Conservation (phyloP, 2,113 vertebrate genomes). For the Pelecanoides urinatrix region DNA sequence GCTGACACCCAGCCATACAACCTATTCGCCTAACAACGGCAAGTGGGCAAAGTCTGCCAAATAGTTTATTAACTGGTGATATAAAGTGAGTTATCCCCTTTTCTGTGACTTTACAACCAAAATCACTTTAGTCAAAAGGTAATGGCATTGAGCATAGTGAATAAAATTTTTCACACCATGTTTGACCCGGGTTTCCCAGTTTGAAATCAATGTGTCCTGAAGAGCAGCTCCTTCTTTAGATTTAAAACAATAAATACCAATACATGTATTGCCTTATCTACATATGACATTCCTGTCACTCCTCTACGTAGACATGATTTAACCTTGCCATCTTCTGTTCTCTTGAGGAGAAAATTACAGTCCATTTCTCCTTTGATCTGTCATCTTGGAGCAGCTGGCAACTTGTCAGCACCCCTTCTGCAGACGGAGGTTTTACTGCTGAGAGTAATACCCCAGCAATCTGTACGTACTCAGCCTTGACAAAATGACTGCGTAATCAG, state of each 20-base stretch:
- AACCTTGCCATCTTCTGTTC: slow-evolving; percentile 2
- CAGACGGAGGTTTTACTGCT: neutral
- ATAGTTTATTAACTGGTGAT: neutral
- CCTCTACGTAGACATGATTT: neutral
- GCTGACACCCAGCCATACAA: neutral
- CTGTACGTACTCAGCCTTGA: neutral
- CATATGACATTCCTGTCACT: neutral
- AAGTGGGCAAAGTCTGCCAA: neutral
- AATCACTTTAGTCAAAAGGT: neutral
- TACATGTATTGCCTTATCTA: neutral
- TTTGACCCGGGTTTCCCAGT: neutral
- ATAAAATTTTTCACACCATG: neutral
- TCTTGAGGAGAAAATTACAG: slow-evolving; percentile 21
- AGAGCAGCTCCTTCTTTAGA: neutral
- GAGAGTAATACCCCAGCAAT: neutral
- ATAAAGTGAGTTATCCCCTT: neutral
- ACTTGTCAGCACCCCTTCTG: neutral
- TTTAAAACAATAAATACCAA: neutral
- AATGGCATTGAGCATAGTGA: neutral
- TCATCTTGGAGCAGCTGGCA: slow-evolving; percentile 24
- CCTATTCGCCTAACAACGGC: fast-evolving
- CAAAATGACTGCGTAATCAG: neutral
- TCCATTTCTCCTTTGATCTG: slow-evolving; percentile 11
- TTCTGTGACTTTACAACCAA: neutral
- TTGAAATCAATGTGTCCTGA: neutral